Conservation (phyloP, 2,797 vertebrate species). For the Crenichthys baileyi region DNA sequence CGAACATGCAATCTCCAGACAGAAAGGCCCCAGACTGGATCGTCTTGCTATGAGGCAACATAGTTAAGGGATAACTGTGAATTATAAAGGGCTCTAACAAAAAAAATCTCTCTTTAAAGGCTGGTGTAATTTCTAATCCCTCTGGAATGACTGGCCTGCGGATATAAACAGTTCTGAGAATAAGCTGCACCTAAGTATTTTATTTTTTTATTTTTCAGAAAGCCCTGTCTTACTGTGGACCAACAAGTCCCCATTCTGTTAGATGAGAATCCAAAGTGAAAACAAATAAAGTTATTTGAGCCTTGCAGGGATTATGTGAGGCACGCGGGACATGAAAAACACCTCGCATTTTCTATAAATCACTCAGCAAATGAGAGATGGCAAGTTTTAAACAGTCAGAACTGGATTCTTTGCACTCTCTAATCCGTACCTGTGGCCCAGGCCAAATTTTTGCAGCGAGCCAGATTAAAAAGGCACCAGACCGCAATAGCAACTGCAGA, state of each 20-base stretch:
- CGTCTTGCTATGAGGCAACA: conserved; percentile 1
- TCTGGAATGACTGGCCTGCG: conserved; percentile 55
- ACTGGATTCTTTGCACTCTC: conserved; percentile 68
- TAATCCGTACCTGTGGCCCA: conserved; percentile 50
- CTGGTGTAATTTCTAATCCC: conserved; percentile 53
- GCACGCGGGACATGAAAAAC: conserved; percentile 68
- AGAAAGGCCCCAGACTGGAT: conserved; percentile 24
- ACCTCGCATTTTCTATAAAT: conserved; percentile 69
- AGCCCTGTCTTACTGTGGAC: conserved; percentile 62
- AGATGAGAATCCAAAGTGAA: conserved; percentile 59
- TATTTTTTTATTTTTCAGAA: conserved; percentile 63
- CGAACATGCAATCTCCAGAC: not conserved
- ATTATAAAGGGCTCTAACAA: conserved; percentile 36
- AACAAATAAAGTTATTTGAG: conserved; percentile 71
- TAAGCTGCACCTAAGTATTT: conserved; percentile 64
- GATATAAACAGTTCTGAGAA: conserved; percentile 64
- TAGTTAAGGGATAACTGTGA: conserved; percentile 23
- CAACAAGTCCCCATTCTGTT: conserved; percentile 49
- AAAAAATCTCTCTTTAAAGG: conserved; percentile 40
- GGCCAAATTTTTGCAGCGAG: conserved; percentile 31
- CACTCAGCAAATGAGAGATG: conserved; percentile 74
- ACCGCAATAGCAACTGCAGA: conserved; percentile 56
- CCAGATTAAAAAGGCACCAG: conserved; percentile 67
- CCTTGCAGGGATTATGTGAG: conserved; percentile 65
- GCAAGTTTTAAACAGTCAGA: conserved; percentile 72